These are phyloP conservation scores for Oreochromis tanganicae DNA, from an alignment of 2,113 vertebrate species.

Conservation along the genomic window DNA sequence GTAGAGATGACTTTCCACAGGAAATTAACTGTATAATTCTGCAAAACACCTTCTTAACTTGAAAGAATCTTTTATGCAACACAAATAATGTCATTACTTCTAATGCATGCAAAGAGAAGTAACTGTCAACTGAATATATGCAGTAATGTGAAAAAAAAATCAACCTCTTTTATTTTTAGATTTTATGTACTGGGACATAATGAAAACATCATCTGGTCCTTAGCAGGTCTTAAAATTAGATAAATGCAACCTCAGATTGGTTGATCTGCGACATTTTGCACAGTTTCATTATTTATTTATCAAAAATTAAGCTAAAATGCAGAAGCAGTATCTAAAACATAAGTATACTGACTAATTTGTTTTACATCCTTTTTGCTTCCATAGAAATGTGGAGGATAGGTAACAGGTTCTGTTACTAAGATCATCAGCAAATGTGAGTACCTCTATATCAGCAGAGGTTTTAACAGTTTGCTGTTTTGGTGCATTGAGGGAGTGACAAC, in stretches of 20 bases:
- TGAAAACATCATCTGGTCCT: not conserved
- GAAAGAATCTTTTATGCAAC: not conserved
- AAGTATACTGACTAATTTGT: not conserved
- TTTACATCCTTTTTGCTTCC: rapidly evolving
- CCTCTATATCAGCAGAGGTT: not conserved
- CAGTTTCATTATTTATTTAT: not conserved
- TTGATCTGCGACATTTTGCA: not conserved
- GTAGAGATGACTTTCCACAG: not conserved
- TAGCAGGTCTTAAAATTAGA: not conserved
- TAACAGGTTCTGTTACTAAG: not conserved
- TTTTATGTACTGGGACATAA: not conserved
- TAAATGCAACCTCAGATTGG: not conserved
- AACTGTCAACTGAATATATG: not conserved
- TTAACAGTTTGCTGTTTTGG: not conserved
- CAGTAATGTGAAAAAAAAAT: not conserved
- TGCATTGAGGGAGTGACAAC: not conserved
- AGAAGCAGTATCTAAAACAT: not conserved
- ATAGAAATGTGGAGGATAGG: not conserved
- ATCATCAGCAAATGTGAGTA: not conserved
- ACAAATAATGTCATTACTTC: not conserved
- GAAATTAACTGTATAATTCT: not conserved
- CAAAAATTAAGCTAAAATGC: not conserved
- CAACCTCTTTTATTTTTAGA: not conserved
- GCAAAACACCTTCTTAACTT: not conserved
- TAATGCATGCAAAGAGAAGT: not conserved